phyloP scores from a whole-genome alignment of 2,888 invertebrate species.

The Drosophila macrospina region DNA sequence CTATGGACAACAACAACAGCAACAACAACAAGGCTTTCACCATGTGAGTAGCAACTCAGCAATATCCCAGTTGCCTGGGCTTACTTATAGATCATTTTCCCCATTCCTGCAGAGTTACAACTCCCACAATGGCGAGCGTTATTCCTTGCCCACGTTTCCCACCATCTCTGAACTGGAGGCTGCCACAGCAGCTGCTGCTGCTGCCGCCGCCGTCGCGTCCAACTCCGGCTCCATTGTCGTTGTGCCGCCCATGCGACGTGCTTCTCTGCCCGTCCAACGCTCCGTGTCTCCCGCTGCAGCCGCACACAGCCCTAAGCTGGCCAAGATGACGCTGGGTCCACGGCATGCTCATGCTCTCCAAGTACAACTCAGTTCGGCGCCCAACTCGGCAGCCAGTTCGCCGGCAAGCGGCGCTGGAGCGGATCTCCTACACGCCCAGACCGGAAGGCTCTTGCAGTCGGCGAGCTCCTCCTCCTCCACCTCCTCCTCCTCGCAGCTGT shows the following conservation, averaged over 20 bases:
- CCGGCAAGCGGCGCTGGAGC: conserved; percentile 72
- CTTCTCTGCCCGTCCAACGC: conserved; percentile 92
- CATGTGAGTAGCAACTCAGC: conserved; percentile 74
- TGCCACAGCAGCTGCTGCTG: conserved; percentile 84
- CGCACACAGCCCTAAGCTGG: conserved; percentile 80
- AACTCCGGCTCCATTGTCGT: conserved; percentile 32
- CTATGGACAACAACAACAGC: conserved; percentile 65
- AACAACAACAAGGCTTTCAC: conserved; percentile 73
- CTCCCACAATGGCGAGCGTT: conserved; percentile 87
- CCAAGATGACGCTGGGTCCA: conserved; percentile 72
- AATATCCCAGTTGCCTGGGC: background rate
- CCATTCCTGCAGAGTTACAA: conserved; percentile 76
- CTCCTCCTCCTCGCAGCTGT: conserved; percentile 90
- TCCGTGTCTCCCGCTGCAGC: conserved; percentile 89
- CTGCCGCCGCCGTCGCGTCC: conserved; percentile 41
- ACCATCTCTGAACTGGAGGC: conserved; percentile 89
- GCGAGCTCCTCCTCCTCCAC: conserved; percentile 87
- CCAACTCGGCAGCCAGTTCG: conserved; percentile 88
- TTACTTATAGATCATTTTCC: background rate
- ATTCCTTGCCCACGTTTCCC: conserved; percentile 90
- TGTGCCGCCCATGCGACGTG: conserved; percentile 88
- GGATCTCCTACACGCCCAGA: conserved; percentile 74
- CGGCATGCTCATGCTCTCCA: conserved; percentile 64
- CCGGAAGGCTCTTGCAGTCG: conserved; percentile 78
- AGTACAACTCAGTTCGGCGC: conserved; percentile 87